Base-by-base conservation (phyloP, 2,888 invertebrate genomes). In the Liopterus haemorrhoidalis region DNA sequence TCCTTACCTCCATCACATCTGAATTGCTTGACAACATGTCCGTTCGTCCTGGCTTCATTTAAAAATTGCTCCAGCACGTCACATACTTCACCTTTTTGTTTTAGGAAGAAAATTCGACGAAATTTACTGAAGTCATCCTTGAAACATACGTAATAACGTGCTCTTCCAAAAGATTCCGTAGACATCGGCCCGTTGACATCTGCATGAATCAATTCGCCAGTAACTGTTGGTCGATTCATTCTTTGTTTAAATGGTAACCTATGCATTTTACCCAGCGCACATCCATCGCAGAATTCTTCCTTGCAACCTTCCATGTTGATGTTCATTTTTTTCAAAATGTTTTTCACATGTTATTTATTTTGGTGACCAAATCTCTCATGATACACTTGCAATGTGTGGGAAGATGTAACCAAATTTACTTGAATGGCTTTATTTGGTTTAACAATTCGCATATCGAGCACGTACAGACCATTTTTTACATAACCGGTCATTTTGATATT, bases 251-350 rank as follows among this genome's bases (percentile, higher is more conserved):
- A 48, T 2, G 46, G 37, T 9, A 48, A 22, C 8, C 46, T 38
- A 27, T 48, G 46, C 35, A 41, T 45, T 38, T 47, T 49, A 2
- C 49, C 51, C 15, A 49, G 30, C n/a, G 50, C 45, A 35, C 51
- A 54, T 5, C 49, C 52, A 11, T 37, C 19, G 24, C 54, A 56
- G 55, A 58, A 60, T 59, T 61, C 62, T 42, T 42, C 24, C 2
- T n/a, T n/a, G n/a, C n/a, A n/a, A n/a, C n/a, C n/a, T n/a, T n/a
- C n/a, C n/a, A n/a, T n/a, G n/a, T n/a, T n/a, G n/a, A n/a, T n/a
- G n/a, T n/a, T n/a, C n/a, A n/a, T n/a, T n/a, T n/a, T n/a, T n/a
- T n/a, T n/a, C n/a, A n/a, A n/a, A n/a, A n/a, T n/a, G n/a, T n/a
- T n/a, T n/a, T n/a, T n/a, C n/a, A n/a, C n/a, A n/a, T n/a, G n/a